Conservation (phyloP, 2,797 vertebrate genomes). For the Hemitrygon akajei region DNA sequence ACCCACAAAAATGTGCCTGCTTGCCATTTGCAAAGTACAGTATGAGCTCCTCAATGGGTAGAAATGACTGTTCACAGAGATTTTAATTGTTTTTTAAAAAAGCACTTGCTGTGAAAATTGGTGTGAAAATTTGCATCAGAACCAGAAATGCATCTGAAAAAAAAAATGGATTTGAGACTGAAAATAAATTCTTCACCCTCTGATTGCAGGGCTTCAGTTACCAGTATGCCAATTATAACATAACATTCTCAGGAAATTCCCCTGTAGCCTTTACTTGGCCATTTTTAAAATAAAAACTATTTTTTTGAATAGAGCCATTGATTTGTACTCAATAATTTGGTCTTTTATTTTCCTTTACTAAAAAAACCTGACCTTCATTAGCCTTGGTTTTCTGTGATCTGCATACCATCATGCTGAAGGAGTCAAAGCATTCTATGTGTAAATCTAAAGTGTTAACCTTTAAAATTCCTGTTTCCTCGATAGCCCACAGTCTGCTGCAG, state of each 20-base stretch:
- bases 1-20: neutral
- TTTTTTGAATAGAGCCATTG: neutral
- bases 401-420: neutral
- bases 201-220: neutral
- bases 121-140: neutral
- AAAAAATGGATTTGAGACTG: neutral
- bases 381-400: neutral
- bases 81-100: neutral
- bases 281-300: neutral
- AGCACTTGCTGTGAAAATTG: neutral
- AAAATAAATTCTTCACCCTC: neutral
- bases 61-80: neutral
- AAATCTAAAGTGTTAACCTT: neutral
- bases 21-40: neutral
- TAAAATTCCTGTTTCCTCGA: neutral
- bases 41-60: neutral
- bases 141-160: neutral
- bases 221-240: neutral
- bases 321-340: neutral
- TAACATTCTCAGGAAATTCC: neutral
- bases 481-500: neutral
- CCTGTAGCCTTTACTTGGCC: neutral
- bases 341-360: neutral
- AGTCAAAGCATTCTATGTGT: neutral
- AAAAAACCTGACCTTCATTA: neutral